Percentiles rank a stretch among this genome's conserved stretches.
These are phyloP conservation scores for Orius insidiosus DNA, from an alignment of 1,140 invertebrate genomes.

Conservation along the genomic window DNA sequence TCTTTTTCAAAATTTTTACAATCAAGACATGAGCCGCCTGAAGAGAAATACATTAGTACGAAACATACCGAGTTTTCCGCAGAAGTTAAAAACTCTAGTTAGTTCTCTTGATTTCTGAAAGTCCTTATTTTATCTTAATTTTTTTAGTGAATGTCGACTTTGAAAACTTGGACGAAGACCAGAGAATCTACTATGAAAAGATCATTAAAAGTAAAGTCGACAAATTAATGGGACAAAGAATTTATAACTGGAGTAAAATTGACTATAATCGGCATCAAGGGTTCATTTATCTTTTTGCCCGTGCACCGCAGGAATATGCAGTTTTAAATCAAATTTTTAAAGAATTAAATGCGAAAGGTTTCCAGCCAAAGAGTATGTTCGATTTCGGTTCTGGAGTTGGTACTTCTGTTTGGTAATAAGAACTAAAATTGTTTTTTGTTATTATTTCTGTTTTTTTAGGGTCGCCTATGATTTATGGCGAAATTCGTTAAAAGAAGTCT, in stretches of 20 bases:
- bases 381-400: conserved; percentile 85
- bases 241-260: conserved; percentile 55
- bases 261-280: conserved; percentile 32
- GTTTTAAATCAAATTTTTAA: conserved; percentile 48
- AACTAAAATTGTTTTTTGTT: too few species aligned
- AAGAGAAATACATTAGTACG: too few species aligned
- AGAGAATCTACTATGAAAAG: conserved; percentile 20
- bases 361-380: conserved; percentile 55
- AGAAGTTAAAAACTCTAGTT: not conserved
- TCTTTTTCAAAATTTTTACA: too few species aligned
- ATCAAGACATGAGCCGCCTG: too few species aligned
- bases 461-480: conserved; percentile 54
- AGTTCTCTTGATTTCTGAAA: not conserved
- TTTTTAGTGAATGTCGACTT: conserved; percentile 22
- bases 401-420: conserved; percentile 58
- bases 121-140: not conserved
- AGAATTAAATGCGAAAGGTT: conserved; percentile 51
- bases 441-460: conserved; percentile 29
- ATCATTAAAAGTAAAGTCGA: conserved; percentile 21
- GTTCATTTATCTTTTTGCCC: conserved; percentile 37
- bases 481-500: conserved; percentile 55
- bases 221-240: conserved; percentile 33
- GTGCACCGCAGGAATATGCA: conserved; percentile 57
- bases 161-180: conserved; percentile 26
- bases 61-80: too few species aligned